Conservation (phyloP, 2,797 vertebrate species). For the Sarcophilus harrisii region DNA sequence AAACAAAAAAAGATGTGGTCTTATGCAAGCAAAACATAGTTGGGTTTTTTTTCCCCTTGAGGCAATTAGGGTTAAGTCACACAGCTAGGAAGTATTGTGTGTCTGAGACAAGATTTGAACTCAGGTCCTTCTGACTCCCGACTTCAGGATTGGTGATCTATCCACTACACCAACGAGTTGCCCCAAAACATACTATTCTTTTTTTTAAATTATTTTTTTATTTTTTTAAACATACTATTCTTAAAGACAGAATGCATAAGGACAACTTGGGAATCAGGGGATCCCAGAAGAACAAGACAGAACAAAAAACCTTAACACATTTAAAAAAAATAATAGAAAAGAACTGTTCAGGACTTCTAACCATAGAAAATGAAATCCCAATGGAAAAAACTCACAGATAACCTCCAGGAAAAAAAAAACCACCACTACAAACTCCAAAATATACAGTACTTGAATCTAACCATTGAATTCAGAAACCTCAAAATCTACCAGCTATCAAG, state of each 20-base stretch:
- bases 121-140: too few species aligned
- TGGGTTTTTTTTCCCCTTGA: too few species aligned
- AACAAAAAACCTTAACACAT: not conserved
- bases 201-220: too few species aligned
- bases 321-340: not conserved
- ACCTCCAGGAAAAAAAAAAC: not conserved
- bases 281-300: not conserved
- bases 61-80: too few species aligned
- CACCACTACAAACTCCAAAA: not conserved
- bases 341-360: not conserved
- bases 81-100: too few species aligned
- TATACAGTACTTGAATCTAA: not conserved
- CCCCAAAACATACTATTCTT: not conserved
- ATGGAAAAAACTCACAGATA: not conserved
- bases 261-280: not conserved
- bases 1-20: not conserved
- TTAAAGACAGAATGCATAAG: not conserved
- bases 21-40: not conserved
- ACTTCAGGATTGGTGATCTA: too few species aligned
- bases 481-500: not conserved
- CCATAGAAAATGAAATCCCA: not conserved
- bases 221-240: too few species aligned
- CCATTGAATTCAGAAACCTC: not conserved
- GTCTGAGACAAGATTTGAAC: too few species aligned
- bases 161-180: too few species aligned